Conservation (phyloP, 2,113 vertebrate species). For the Callocephalon fimbriatum region DNA sequence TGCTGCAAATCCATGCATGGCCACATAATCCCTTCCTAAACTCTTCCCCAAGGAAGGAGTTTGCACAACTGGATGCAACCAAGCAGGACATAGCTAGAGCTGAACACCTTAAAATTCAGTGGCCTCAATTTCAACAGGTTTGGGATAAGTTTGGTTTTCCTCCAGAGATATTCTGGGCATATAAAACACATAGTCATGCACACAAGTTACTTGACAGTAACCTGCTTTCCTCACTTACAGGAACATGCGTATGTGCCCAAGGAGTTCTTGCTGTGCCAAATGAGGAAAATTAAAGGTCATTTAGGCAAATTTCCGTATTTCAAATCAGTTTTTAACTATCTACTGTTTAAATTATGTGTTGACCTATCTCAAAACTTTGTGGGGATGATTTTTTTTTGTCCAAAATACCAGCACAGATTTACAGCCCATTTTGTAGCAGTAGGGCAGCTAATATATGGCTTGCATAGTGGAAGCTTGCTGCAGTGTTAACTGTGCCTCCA, state of each 20-base stretch:
- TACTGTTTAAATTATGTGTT: background rate
- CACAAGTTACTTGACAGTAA: background rate
- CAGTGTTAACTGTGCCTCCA: background rate
- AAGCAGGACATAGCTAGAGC: fast-evolving
- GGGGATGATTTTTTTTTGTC: background rate
- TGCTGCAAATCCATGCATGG: background rate
- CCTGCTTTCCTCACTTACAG: background rate
- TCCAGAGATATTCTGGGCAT: background rate
- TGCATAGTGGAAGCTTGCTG: background rate
- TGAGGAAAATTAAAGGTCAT: background rate
- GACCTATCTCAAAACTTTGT: background rate
- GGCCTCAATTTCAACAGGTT: background rate
- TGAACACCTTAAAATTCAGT: background rate
- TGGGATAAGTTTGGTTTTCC: background rate
- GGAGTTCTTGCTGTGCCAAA: background rate
- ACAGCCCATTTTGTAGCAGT: background rate
- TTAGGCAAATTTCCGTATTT: background rate
- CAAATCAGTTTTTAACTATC: background rate
- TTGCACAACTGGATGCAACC: background rate
- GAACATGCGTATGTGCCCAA: fast-evolving
- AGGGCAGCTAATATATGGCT: background rate
- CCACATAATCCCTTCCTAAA: background rate
- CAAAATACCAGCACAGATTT: background rate
- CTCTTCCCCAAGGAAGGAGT: background rate
- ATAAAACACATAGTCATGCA: background rate